Evolutionary conservation across 2,888 invertebrate genomes (phyloP), one percentile per base, ranked within the genome.

Genomic region (Pardosa pseudoannulata): DNA sequence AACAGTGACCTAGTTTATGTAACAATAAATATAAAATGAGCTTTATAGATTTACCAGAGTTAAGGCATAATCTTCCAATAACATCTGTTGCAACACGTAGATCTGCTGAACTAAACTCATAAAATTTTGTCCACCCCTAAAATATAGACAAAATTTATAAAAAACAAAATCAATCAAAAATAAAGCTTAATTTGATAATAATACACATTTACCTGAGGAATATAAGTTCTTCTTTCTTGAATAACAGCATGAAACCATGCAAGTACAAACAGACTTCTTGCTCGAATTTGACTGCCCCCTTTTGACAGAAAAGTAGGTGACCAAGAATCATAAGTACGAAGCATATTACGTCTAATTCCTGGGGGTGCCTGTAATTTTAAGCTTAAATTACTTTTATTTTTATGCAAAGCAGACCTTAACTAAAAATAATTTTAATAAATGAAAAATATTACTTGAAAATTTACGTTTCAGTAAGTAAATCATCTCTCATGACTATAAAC

Each of bases 191-290:
- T 50, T 0, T 19, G 23, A 28, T 3, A 56, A n/a, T 31, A 19
- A 7, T 7, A 31, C 27, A 65, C 19, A 27, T 19, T 31, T 75
- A 92, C 93, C 91, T 93, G 96, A 0, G 98, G 98, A 89, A 98
- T 96, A 91, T 95, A 99, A 74, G 95, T 96, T 83, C 98, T 93
- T 56, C 99, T 93, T 92, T 99, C 99, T 90, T 94, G 93, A 74
- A 97, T 93, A 16, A 98, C 93, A 0, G 98, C 97, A 91, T 98
- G 98, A 79, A 96, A 93, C 93, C 96, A 95, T 88, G 97, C 95
- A 19, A 98, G 92, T 0, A 83, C 71, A 81, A 88, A 88, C 6
- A 88, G 65, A 19, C 70, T 75, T 64, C 76, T 80, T 19, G 80
- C 67, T 23, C 89, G 73, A 74, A 81, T 62, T 88, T 88, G 83